Base-by-base conservation (phyloP, 2,888 invertebrate species). In the Sinohyriopsis cumingii region DNA sequence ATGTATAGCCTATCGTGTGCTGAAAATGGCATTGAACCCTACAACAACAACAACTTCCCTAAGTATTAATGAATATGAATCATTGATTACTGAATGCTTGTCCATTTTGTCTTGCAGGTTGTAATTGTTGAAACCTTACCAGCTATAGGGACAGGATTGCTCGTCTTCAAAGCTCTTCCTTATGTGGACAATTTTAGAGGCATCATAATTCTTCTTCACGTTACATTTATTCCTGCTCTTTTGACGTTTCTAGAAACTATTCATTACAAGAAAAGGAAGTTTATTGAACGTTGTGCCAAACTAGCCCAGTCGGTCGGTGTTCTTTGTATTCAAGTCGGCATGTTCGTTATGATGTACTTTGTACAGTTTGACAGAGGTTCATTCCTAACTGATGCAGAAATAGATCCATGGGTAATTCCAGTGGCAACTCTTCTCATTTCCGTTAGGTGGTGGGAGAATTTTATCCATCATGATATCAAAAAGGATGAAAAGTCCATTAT, bases 391-490 rank as follows among this genome's bases (percentile, higher is more conserved):
- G 54, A 67, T 59, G 33, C 28, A 15, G 53, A 6, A 9, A 54
- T 45, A 63, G 55, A 22, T 28, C 20, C 22, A 22, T 5, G 96
- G 95, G 91, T 96, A 45, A 95, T 98, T 82, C 97, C 97, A 1
- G 91, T 96, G 0, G 92, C 96, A 1, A 93, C 96, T 57, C 90
- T 96, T 67, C 93, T 96, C 83, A 94, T 96, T 73, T 98, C 98
- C 0, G 92, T 95, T 55, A 95, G 96, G 33, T 98, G 97, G 97
- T 99, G 98, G 98, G 98, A 98, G 90, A 99, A 99, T 90, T 99
- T 76, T 28, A 33, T 69, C 24, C 67, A 68, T 15, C 57, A 67
- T 55, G 25, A 55, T 5, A 60, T 55, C 19, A 28, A 54, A 22
- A 9, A 45, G 12, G 24, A 6, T 9, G 9, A 33, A 28, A 64